Base-by-base conservation (phyloP, 2,888 invertebrate species). In the Habrosyne pyritoides region DNA sequence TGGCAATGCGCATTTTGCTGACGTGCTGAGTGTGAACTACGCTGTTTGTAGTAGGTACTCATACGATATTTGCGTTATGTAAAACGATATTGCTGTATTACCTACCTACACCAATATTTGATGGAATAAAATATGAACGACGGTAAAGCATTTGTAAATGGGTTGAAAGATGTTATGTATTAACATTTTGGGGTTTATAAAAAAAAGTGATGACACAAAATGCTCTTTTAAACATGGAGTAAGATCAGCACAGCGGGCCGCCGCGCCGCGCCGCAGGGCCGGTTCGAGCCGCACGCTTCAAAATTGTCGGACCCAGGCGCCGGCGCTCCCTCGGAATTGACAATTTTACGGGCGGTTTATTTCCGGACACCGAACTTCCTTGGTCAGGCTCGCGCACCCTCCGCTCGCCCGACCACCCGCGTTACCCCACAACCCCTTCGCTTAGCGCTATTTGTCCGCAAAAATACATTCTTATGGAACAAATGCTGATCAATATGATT, bases 321-420 rank as follows among this genome's bases (percentile, higher is more conserved):
- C 79, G 79, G 80, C 73, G 73, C 75, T 85, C 85, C 80, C 85
- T 87, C 87, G 93, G 93, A 94, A 94, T 94, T 94, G 94, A 88
- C 94, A 94, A 94, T 94, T 94, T 94, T 94, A 94, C 94, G 94
- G 93, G 89, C 93, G 94, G 94, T 94, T 94, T 94, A 93, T 92
- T 93, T 90, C 91, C 92, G 93, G 92, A 91, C 91, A 93, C 91
- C 87, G 87, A 90, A 87, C 86, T 88, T 90, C 90, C 89, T 86
- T 86, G 84, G 88, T 81, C 86, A 83, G 81, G 72, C 71, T 71
- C 71, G 68, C 78, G 64, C 77, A 77, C 81, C 81, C 82, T 73
- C 77, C 56, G 47, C 65, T 60, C 52, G 68, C 77, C 75, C 42
- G 18, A 63, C 77, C 73, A 63, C 73, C 74, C 71, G 46, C 57